Evolutionary conservation across 2,888 invertebrate species (phyloP).

Genomic region (Scaeva pyrastri): DNA sequence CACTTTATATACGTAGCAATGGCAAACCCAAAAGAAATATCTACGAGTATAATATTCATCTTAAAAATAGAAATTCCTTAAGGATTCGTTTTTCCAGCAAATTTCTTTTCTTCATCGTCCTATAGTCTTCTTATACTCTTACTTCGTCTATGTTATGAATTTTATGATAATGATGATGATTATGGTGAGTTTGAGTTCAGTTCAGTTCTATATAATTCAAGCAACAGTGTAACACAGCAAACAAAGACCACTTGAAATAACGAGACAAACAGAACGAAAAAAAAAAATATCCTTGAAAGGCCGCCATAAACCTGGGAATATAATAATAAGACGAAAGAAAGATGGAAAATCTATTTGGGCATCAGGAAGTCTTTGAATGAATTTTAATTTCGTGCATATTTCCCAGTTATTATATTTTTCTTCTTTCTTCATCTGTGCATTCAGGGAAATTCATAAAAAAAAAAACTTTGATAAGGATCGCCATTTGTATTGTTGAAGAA

Average conservation of each 20-base stretch:
- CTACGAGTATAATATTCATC: constrained; percentile 47
- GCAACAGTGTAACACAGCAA: constrained; percentile 68
- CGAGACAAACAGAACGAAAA: constrained; percentile 61
- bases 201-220: constrained; percentile 35
- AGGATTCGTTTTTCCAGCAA: constrained; percentile 62
- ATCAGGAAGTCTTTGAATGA: constrained; percentile 72
- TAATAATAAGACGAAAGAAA: constrained; percentile 38
- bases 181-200: constrained; percentile 39
- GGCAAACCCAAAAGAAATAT: constrained; percentile 2
- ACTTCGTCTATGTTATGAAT: constrained; percentile 64
- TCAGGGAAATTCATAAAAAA: constrained; percentile 56
- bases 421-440: constrained; percentile 36
- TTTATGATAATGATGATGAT: constrained; percentile 71
- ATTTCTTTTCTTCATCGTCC: constrained; percentile 40
- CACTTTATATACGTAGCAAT: constrained; percentile 8
- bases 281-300: constrained; percentile 37
- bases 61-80: constrained; percentile 70
- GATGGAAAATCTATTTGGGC: constrained; percentile 63
- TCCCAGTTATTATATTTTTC: constrained; percentile 38
- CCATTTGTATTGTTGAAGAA: constrained; percentile 35
- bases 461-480: constrained; percentile 55
- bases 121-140: constrained; percentile 32
- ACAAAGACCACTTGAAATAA: constrained; percentile 76
- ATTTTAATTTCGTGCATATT: constrained; percentile 76
- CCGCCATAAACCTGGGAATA: constrained; percentile 36